Conservation (phyloP, 2,888 invertebrate genomes). For the Macrosiphum euphorbiae region DNA sequence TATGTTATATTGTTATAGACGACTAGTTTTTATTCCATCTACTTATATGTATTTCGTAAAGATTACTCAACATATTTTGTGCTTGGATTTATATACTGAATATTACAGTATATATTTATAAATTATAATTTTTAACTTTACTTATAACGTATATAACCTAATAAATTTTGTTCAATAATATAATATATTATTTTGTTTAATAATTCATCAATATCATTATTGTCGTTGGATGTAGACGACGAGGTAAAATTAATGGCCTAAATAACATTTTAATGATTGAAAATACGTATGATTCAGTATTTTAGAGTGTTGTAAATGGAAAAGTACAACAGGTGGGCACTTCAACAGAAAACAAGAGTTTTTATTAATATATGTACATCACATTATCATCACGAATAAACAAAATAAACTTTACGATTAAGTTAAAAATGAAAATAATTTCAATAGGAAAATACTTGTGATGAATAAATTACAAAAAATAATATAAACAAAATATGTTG, state of each 20-base stretch:
- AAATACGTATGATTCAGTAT: background rate
- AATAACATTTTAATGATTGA: background rate
- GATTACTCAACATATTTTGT: background rate
- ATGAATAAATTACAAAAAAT: background rate
- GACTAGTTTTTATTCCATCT: background rate
- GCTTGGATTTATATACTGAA: too few relatives aligned
- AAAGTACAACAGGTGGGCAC: background rate
- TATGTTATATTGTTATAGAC: background rate
- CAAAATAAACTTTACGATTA: background rate
- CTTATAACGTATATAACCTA: background rate
- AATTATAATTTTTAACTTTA: too few relatives aligned
- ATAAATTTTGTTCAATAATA: background rate
- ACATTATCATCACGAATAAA: background rate
- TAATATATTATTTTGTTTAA: background rate
- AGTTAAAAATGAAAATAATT: background rate
- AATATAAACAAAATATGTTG: background rate
- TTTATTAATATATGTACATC: background rate
- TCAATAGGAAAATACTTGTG: background rate
- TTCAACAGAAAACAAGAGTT: background rate
- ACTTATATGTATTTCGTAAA: background rate
- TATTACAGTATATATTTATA: too few relatives aligned
- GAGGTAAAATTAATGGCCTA: background rate
- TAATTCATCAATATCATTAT: background rate
- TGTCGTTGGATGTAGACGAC: background rate
- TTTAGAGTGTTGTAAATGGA: background rate